Percentiles rank a stretch among this genome's conserved stretches.
Evolutionary conservation across 2,888 invertebrate species (phyloP).

Genomic region (Drosophila parthenogenetica): DNA sequence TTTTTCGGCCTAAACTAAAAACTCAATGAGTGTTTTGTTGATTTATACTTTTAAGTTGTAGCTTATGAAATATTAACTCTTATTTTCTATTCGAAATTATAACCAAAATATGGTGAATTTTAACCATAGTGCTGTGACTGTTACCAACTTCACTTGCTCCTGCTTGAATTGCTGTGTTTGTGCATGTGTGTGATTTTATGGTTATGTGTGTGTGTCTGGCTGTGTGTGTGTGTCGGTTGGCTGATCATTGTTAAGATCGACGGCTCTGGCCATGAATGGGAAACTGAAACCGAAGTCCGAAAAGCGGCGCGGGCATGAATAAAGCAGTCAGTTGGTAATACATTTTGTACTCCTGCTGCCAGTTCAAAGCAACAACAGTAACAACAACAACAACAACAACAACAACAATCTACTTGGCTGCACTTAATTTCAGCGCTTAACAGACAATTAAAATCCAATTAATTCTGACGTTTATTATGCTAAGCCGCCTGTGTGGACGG

Average conservation of each 20-base stretch:
- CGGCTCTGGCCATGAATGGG: conserved; percentile 67
- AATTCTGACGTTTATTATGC: conserved; percentile 85
- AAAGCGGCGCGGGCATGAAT: conserved; percentile 68
- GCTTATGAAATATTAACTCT: no score
- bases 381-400: conserved; percentile 31
- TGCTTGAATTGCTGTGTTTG: conserved; percentile 2
- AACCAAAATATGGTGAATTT: no score
- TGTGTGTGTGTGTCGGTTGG: conserved; percentile 66
- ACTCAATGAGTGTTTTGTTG: no score
- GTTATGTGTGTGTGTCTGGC: conserved; percentile 26
- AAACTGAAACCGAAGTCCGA: conserved; percentile 41
- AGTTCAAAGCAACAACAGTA: conserved; percentile 42
- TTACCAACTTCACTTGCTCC: not conserved
- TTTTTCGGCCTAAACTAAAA: no score
- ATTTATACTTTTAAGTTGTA: no score
- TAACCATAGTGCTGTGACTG: conserved; percentile 13
- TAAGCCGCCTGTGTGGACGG: conserved; percentile 77
- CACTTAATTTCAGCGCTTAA: conserved; percentile 83
- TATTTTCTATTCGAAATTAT: no score
- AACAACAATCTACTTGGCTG: conserved; percentile 73
- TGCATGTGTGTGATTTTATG: conserved; percentile 11
- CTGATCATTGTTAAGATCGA: conserved; percentile 78
- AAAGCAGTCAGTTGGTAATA: conserved; percentile 77
- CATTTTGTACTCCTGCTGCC: conserved; percentile 60
- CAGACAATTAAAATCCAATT: conserved; percentile 85